Base-by-base conservation (phyloP, 2,888 invertebrate genomes). In the Tenthredo mesomela region DNA sequence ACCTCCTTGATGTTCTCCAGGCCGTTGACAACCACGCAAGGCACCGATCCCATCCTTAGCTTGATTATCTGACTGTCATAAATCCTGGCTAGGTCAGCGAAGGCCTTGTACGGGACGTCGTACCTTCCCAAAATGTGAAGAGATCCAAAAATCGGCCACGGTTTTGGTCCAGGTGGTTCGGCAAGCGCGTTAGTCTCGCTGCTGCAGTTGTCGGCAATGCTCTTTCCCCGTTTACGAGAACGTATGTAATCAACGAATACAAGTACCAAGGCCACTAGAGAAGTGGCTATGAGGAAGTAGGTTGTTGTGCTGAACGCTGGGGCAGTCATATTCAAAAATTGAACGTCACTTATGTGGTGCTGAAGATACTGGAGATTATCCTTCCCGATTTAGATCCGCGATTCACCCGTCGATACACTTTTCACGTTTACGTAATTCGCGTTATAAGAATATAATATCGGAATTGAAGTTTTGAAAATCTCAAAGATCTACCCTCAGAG, bases 61-160 rank as follows among this genome's bases (percentile, higher is more conserved):
- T 94, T 94, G 86, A 95, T 92, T 10, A 95, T 93, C 82, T 94
- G 92, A n/a, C 95, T 95, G 43, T 89, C 87, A 90, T 94, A 95
- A 82, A 93, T 93, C 86, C 92, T 92, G 50, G 94, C 94, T 54
- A 95, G 91, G 29, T 93, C 93, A 37, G 93, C 93, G 90, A 95
- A 95, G 0, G 95, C 95, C 89, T 95, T 94, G 90, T 95, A 95
- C 0, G 95, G 95, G 2, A 95, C 94, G 86, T 95, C 94, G 90
- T 95, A 95, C 18, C 95, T 94, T 4, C 94, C 94, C 87, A 95
- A 90, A 12, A 95, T 92, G 87, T 95, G 94, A 15, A 95, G 93
- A 83, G 95, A 95, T 25, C 95, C 95, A 54, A 95, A 92, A 71
- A 95, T 92, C 15, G 95, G 95, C 90, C 94, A 93, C 1, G 94